These are phyloP conservation scores for Taphrorychus bicolor DNA, from an alignment of 2,888 invertebrate genomes.

Conservation along the genomic window DNA sequence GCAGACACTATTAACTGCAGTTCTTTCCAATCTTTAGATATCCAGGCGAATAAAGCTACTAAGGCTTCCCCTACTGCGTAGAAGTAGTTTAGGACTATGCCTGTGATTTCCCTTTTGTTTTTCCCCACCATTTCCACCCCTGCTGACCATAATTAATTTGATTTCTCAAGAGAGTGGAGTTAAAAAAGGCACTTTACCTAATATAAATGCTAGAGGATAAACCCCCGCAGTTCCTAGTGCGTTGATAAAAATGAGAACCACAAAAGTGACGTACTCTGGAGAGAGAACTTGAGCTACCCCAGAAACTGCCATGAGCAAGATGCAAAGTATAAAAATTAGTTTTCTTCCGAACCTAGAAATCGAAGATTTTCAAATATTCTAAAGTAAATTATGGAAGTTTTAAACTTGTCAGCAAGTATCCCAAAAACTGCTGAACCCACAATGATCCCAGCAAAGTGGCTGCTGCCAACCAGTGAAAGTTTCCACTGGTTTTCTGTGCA, in stretches of 20 bases:
- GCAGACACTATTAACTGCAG: conserved; percentile 67
- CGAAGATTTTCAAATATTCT: too few relatives aligned
- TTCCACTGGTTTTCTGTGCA: conserved; percentile 69
- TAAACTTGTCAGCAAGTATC: conserved; percentile 66
- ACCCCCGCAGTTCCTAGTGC: conserved; percentile 69
- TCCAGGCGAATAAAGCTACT: conserved; percentile 67
- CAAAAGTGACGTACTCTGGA: conserved; percentile 63
- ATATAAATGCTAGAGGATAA: conserved; percentile 67
- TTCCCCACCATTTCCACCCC: conserved; percentile 72
- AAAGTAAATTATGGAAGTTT: conserved; percentile 8
- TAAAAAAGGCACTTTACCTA: conserved; percentile 54
- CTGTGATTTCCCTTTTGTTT: conserved; percentile 67
- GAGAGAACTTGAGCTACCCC: conserved; percentile 65
- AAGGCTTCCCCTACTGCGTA: conserved; percentile 71
- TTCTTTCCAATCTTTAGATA: conserved; percentile 66
- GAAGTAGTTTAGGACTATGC: conserved; percentile 69
- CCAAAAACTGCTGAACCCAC: conserved; percentile 68
- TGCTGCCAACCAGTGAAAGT: conserved; percentile 67
- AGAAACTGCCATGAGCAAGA: conserved; percentile 65
- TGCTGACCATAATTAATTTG: conserved; percentile 47
- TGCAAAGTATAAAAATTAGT: conserved; percentile 65
- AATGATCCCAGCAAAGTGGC: conserved; percentile 70
- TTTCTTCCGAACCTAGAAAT: conserved; percentile 66
- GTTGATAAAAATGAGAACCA: conserved; percentile 64
- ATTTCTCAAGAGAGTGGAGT: too few relatives aligned